These are phyloP conservation scores for Malurus cyaneus DNA, from an alignment of 2,113 vertebrate species.

Conservation along the genomic window DNA sequence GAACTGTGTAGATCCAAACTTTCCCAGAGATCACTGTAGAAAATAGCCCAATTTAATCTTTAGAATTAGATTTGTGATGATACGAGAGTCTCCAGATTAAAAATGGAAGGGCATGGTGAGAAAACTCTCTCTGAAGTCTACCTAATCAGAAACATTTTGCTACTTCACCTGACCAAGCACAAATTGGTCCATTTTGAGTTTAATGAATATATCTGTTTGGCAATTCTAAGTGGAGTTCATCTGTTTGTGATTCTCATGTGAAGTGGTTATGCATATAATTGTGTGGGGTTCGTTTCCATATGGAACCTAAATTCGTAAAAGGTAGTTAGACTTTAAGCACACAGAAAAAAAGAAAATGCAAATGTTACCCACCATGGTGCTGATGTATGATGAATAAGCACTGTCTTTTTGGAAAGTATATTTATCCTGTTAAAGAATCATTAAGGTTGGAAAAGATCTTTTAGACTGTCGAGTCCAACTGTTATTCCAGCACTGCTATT, in stretches of 20 bases:
- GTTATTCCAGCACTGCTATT: not conserved
- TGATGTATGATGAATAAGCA: not conserved
- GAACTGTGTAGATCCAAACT: not conserved
- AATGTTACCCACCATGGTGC: not conserved
- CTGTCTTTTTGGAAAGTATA: not conserved
- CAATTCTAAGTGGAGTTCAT: not conserved
- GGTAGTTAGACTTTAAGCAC: not conserved
- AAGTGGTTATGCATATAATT: not conserved
- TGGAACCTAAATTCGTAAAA: not conserved
- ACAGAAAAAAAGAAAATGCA: not conserved
- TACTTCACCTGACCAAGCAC: not conserved
- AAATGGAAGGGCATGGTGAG: not conserved
- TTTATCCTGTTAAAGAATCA: not conserved
- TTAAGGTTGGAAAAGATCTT: not conserved
- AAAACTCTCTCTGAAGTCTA: not conserved
- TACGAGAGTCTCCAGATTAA: not conserved
- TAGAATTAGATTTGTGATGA: not conserved
- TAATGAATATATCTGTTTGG: not conserved
- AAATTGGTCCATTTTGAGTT: not conserved
- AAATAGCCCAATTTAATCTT: not conserved
- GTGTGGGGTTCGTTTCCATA: not conserved
- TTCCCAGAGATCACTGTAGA: not conserved
- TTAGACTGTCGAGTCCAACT: not conserved
- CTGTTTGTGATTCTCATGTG: not conserved
- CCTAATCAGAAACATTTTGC: not conserved